phyloP scores from a whole-genome alignment of 1,140 invertebrate species.

The Amyelois transitella region DNA sequence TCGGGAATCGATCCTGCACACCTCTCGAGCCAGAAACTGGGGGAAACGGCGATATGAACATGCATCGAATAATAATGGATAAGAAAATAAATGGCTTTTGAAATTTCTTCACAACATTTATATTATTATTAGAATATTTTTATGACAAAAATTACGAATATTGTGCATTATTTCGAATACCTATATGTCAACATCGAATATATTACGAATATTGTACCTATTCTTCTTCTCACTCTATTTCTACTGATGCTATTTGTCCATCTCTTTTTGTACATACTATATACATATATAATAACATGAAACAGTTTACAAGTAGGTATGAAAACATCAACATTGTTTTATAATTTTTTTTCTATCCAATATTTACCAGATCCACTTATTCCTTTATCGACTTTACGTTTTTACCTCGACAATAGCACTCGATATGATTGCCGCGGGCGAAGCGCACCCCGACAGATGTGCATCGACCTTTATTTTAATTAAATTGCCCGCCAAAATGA shows the following conservation, averaged over 20 bases:
- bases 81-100: not conserved
- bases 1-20: not conserved
- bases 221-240: no score
- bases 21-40: not conserved
- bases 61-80: not conserved
- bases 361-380: not conserved
- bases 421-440: constrained; percentile 2
- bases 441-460: not conserved
- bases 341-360: not conserved
- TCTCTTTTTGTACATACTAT: no score
- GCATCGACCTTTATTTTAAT: not conserved
- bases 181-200: no score
- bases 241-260: no score
- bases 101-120: no score
- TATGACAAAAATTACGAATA: no score
- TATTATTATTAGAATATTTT: no score
- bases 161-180: no score
- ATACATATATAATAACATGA: no score
- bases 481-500: not conserved
- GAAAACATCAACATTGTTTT: no score
- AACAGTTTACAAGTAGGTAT: no score
- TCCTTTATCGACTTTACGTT: not conserved
- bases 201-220: no score
- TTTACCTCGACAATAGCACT: constrained; percentile 1
- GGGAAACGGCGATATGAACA: not conserved